These are phyloP conservation scores for Hylaea fasciaria DNA, from an alignment of 2,888 invertebrate genomes.

Conservation along the genomic window DNA sequence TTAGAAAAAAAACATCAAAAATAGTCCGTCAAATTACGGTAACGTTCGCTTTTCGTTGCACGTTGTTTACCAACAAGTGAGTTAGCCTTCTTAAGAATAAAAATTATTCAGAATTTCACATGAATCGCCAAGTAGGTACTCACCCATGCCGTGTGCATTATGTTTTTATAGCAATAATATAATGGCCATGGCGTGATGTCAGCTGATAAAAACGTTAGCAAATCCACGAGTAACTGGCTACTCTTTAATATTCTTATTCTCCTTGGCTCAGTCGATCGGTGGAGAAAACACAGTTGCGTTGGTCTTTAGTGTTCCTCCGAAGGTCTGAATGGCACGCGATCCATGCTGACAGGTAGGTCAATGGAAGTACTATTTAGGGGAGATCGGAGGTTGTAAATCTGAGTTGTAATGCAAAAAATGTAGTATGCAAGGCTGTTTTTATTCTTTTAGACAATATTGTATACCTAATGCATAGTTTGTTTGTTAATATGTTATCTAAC, in stretches of 20 bases:
- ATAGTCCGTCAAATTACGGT: too few relatives aligned
- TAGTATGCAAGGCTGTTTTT: too few relatives aligned
- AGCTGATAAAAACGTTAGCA: conserved; percentile 19
- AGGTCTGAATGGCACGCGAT: conserved; percentile 23
- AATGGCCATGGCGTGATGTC: conserved; percentile 25
- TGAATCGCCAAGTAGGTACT: neutral
- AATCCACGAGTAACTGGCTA: conserved; percentile 13
- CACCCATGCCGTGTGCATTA: conserved; percentile 11
- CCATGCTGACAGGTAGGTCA: neutral
- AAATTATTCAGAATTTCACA: too few relatives aligned
- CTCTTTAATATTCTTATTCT: conserved; percentile 22
- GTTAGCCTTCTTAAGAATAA: too few relatives aligned
- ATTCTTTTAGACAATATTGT: too few relatives aligned
- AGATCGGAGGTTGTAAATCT: too few relatives aligned
- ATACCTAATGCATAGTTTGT: too few relatives aligned
- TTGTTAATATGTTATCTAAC: too few relatives aligned
- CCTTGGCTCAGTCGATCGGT: conserved; percentile 19
- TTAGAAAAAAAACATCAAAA: too few relatives aligned
- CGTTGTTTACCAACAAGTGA: too few relatives aligned
- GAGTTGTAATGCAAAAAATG: too few relatives aligned
- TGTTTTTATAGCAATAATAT: conserved; percentile 20
- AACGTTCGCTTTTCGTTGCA: too few relatives aligned
- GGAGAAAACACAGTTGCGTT: conserved; percentile 13
- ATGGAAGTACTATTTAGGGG: neutral
- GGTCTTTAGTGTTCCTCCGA: conserved; percentile 8